Evolutionary conservation across 64 coral and sea anemone species (phyloP).

Genomic region (Acropora tenuis): DNA sequence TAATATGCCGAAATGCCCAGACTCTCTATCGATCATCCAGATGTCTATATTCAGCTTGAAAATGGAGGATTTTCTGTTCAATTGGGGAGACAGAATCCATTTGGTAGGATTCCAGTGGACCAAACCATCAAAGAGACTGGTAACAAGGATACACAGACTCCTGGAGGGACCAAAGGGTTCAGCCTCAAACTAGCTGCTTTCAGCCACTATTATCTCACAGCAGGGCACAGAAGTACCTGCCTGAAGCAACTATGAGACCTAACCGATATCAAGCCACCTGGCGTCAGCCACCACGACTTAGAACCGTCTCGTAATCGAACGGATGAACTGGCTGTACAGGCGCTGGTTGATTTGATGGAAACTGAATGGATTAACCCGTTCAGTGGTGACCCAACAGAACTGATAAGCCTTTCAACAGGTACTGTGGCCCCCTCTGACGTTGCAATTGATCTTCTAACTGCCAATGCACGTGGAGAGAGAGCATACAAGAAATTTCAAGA

Average conservation of each 20-base stretch:
- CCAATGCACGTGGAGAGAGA: slow-evolving; percentile 56
- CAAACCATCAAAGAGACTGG: slow-evolving; percentile 77
- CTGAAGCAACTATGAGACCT: slow-evolving; percentile 63
- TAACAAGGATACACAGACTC: slow-evolving; percentile 60
- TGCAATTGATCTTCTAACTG: slow-evolving; percentile 56
- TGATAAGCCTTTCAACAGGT: slow-evolving; percentile 69
- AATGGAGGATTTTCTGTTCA: slow-evolving; percentile 82
- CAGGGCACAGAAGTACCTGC: slow-evolving; percentile 63
- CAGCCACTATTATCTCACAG: slow-evolving; percentile 63
- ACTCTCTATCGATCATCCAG: slow-evolving; percentile 70
- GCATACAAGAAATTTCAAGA: slow-evolving; percentile 54
- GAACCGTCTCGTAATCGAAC: slow-evolving; percentile 59
- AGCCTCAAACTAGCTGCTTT: slow-evolving; percentile 74
- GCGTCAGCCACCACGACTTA: slow-evolving; percentile 59
- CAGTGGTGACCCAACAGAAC: slow-evolving; percentile 58
- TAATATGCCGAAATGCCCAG: slow-evolving; percentile 70
- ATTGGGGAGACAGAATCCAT: slow-evolving; percentile 57
- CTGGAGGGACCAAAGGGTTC: slow-evolving; percentile 70
- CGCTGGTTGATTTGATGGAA: slow-evolving; percentile 61
- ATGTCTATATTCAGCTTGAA: slow-evolving; percentile 59
- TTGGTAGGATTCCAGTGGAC: slow-evolving; percentile 76
- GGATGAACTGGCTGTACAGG: slow-evolving; percentile 56
- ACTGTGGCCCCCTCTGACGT: slow-evolving; percentile 46
- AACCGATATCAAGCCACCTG: slow-evolving; percentile 45
- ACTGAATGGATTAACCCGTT: slow-evolving; percentile 74